Percentiles rank a stretch among this genome's conserved stretches.
Evolutionary conservation across 2,113 vertebrate genomes (phyloP).

Genomic region (Cyanoramphus novaezelandiae): DNA sequence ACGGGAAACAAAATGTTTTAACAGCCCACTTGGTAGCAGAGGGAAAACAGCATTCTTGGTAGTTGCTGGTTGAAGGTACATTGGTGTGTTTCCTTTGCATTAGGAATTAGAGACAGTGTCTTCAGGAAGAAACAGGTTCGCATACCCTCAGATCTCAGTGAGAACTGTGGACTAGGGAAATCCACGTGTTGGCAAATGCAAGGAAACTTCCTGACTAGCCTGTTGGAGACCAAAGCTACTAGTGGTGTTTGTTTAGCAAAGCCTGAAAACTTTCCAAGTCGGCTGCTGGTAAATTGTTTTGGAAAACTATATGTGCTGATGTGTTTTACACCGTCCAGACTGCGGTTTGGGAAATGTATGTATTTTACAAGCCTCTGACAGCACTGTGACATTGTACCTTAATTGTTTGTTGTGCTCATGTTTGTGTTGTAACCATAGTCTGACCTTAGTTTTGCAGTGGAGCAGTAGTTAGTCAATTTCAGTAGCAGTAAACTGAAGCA

Average conservation of each 20-base stretch:
- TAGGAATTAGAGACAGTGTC: not conserved
- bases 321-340: not conserved
- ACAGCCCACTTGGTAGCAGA: not conserved
- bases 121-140: not conserved
- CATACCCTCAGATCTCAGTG: accelerated
- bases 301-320: not conserved
- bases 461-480: not conserved
- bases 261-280: not conserved
- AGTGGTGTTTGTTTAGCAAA: not conserved
- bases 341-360: accelerated
- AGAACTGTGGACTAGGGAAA: not conserved
- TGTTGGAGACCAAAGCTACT: not conserved
- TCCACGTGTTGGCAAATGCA: not conserved
- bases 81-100: not conserved
- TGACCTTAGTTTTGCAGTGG: not conserved
- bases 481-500: not conserved
- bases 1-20: not conserved
- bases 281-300: not conserved
- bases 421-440: not conserved
- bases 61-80: accelerated
- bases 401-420: not conserved
- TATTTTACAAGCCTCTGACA: not conserved
- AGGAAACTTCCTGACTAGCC: not conserved
- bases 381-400: not conserved
- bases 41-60: not conserved